phyloP scores from a whole-genome alignment of 2,888 invertebrate genomes.

The Melieria crassipennis region DNA sequence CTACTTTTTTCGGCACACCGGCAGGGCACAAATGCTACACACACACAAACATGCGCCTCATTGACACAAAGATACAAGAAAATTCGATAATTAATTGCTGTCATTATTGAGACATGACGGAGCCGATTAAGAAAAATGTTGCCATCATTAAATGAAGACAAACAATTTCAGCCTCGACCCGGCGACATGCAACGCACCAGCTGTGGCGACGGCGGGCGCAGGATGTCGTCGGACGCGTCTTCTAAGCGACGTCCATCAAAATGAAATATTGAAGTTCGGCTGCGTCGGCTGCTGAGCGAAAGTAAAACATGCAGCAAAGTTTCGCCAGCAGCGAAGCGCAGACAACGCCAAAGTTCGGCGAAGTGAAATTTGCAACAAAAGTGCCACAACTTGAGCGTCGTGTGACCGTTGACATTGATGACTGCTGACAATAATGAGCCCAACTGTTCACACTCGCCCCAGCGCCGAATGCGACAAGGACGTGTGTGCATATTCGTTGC shows the following conservation, averaged over 20 bases:
- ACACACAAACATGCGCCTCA: no score
- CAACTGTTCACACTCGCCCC: no score
- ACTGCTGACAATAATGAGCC: not conserved
- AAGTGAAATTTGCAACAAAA: no score
- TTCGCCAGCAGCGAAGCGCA: not conserved
- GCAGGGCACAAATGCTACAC: no score
- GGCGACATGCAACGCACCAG: not conserved
- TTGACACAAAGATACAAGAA: constrained; percentile 14
- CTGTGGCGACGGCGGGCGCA: not conserved
- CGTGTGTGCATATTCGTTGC: no score
- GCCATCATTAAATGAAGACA: constrained; percentile 40
- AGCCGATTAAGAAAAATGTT: constrained; percentile 48
- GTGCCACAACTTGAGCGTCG: no score
- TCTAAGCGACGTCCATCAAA: constrained; percentile 24
- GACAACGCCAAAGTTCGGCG: not conserved
- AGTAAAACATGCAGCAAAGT: constrained; percentile 1
- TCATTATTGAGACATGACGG: constrained; percentile 53
- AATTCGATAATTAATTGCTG: constrained; percentile 51
- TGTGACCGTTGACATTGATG: no score
- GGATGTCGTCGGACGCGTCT: no score
- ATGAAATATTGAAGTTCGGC: constrained; percentile 38
- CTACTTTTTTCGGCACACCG: no score
- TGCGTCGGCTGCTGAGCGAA: not conserved
- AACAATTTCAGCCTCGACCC: constrained; percentile 33
- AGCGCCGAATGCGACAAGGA: no score